Evolutionary conservation across 2,797 vertebrate genomes (phyloP).

Genomic region (Antrozous pallidus): DNA sequence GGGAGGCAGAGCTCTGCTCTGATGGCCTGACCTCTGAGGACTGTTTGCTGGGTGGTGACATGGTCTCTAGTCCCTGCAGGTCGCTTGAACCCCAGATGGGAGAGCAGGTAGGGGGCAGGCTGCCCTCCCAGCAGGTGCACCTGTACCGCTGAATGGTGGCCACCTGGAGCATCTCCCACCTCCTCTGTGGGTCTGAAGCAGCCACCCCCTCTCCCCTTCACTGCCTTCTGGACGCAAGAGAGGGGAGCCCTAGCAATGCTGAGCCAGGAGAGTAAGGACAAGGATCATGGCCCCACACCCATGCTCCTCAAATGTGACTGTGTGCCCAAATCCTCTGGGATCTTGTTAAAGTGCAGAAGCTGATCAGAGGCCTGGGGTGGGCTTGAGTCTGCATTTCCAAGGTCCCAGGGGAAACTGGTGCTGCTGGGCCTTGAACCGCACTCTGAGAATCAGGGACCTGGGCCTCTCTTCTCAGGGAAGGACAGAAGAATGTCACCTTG

Average conservation of each 20-base stretch:
- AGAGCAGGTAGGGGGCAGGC: not conserved
- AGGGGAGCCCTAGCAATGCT: rapidly evolving
- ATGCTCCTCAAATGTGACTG: rapidly evolving
- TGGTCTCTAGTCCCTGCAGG: not conserved
- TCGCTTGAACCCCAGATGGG: not conserved
- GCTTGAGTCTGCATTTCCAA: not conserved
- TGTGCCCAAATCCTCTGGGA: rapidly evolving
- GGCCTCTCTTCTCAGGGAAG: not conserved
- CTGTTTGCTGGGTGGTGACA: rapidly evolving
- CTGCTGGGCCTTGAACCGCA: rapidly evolving
- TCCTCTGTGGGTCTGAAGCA: not conserved
- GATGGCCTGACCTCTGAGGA: not conserved
- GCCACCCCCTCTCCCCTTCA: not conserved
- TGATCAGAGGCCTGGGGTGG: too few species aligned
- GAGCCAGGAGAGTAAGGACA: rapidly evolving
- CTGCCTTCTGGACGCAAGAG: not conserved
- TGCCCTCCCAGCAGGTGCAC: not conserved
- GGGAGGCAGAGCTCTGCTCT: not conserved
- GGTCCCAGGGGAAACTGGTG: not conserved
- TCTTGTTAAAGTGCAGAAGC: not conserved
- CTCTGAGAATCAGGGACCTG: not conserved
- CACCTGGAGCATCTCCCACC: not conserved
- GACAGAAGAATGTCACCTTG: too few species aligned
- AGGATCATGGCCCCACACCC: rapidly evolving
- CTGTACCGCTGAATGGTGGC: too few species aligned